Base-by-base conservation (phyloP, 2,113 vertebrate species). In the cat (Felis catus) region DNA sequence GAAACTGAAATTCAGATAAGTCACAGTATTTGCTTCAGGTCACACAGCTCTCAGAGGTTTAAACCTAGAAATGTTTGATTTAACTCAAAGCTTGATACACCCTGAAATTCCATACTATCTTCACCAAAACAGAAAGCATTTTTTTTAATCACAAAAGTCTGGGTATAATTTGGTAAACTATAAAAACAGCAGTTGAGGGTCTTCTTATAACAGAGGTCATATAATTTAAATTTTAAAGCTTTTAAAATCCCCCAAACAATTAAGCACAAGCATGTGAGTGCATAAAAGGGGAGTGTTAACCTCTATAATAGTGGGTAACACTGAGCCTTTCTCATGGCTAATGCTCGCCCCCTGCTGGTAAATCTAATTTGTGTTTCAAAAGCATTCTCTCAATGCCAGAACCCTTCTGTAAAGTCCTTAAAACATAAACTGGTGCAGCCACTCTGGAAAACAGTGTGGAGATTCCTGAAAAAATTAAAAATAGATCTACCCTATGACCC, bases 271-370 rank as follows among this genome's bases (percentile, higher is more conserved):
- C 11, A 3, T 79, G 3, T 55, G 10, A 41, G 16, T 41, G 33
- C 33, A 15, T 3, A 1, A 13, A 16, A 27, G 21, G n/a, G 23
- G 21, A 48, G 2, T 7, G 18, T 41, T 41, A 58, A n/a, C 16
- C 31, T 79, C 31, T 70, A 0, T 21, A 78, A 87, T 0, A 1
- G 0, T 31, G 39, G 65, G 0, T 7, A 53, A 48, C 5, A 61
- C 18, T 25, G 36, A 81, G 36, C 5, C 45, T 96, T 84, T 97
- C 79, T 88, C 41, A 11, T 63, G 68, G 97, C 80, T 89, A 63
- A 89, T 86, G 95, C 58, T 65, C 29, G 94, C 97, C 97, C 97
- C 76, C 97, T 97, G 71, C 97, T 97, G 98, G 97, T 0, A 0
- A 0, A 27, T 66, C 74, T 89, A 53, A 81, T 66, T 70, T 78